Base-by-base conservation (phyloP, 2,888 invertebrate genomes). In the Macaria notata region DNA sequence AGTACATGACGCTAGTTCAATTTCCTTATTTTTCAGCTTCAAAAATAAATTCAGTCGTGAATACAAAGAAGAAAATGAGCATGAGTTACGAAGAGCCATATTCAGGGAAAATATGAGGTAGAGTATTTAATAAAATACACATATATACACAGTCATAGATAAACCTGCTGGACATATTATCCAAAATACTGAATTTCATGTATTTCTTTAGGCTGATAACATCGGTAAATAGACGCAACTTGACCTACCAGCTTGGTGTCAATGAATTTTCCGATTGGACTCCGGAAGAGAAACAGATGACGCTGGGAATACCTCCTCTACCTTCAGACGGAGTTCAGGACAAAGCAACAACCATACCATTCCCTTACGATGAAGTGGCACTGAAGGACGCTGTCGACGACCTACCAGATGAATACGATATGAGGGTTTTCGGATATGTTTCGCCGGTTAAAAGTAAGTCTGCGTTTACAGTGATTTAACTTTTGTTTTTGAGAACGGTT, bases 251-350 rank as follows among this genome's bases (percentile, higher is more conserved):
- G 59, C 73, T 86, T 0, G 55, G 74, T 0, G 63, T 87, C 19
- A 86, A 84, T 57, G 63, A 83, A 31, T 81, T 87, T 45, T 70
- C 84, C 46, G 86, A 87, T 48, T 76, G 73, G 36, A 81, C 83
- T 33, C 72, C 73, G 3, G 66, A 77, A 49, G 86, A 86, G 66
- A 74, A 80, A 73, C 63, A 61, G 3, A 75, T 62, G 36, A 64
- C 73, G 55, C 79, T 55, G 54, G 84, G 85, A 9, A 31, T 44
- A n/a, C 39, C 33, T 30, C 46, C 65, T 81, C 72, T 78, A 3
- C 69, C 69, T 0, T 36, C 3, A 36, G 7, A 36, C 4, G 33
- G 33, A 4, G 33, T 36, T 4, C 4, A 36, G 33, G 7, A 36
- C 38, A 69, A 73, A 54, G 44, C 57, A 4, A 84, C 81, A 33